Percentiles rank a stretch among this genome's conserved stretches.
Conservation (phyloP, 2,797 vertebrate species). For the Pempheris klunzingeri region DNA sequence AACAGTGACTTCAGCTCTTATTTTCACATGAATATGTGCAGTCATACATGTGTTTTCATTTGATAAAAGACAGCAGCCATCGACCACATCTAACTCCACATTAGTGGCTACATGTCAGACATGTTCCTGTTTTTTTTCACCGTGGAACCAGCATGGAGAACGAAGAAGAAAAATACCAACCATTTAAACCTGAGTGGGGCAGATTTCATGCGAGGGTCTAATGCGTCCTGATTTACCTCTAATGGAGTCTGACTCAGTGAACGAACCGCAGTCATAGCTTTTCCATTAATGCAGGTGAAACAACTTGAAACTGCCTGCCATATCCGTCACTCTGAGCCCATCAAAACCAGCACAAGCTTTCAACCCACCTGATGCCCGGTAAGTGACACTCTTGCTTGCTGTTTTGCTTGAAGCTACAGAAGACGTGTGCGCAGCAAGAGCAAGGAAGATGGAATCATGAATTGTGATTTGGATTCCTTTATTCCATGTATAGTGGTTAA, state of each 20-base stretch:
- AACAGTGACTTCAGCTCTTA: conserved; percentile 2
- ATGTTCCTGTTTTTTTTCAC: conserved; percentile 10
- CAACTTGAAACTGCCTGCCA: conserved; percentile 47
- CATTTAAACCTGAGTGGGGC: conserved; percentile 24
- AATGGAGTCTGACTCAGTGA: conserved; percentile 44
- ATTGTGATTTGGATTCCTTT: conserved; percentile 9
- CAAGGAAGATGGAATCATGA: not conserved
- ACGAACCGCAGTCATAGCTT: conserved; percentile 37
- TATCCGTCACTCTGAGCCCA: conserved; percentile 51
- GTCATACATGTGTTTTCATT: not conserved
- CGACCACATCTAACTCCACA: not conserved
- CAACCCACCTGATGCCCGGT: conserved; percentile 25
- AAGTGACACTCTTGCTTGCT: conserved; percentile 30
- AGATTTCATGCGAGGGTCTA: conserved; percentile 30
- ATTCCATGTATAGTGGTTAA: too few relatives aligned
- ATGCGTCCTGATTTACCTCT: conserved; percentile 47
- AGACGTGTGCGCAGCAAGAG: not conserved
- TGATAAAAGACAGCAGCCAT: not conserved
- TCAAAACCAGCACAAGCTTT: conserved; percentile 33
- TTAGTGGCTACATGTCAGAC: conserved; percentile 1
- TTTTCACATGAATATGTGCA: conserved; percentile 18
- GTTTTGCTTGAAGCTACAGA: conserved; percentile 18
- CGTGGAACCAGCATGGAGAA: conserved; percentile 14
- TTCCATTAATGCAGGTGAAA: conserved; percentile 54
- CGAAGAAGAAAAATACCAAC: conserved; percentile 8